Evolutionary conservation across 2,113 vertebrate genomes (phyloP), one percentile per base, ranked within the genome.

Genomic region (Pampusana beccarii): DNA sequence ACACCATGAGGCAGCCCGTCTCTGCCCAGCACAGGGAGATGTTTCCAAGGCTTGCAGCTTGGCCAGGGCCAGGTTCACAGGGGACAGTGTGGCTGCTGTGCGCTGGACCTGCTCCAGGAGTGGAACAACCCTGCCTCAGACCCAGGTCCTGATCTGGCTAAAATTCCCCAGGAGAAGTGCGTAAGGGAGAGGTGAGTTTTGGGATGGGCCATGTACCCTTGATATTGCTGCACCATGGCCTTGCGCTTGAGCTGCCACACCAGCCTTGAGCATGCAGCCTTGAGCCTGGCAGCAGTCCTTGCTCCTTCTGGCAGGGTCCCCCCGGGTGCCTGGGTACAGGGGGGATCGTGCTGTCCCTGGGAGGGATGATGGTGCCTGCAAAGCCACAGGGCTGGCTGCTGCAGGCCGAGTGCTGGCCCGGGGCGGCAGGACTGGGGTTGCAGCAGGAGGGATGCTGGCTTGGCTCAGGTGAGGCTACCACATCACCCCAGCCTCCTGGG

Each of bases 161-260:
- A 92, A 82, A 12, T 3, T 4, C 48, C 57, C 19, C 34, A n/a
- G 42, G 42, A 86, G 38, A 60, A 8, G 16, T 53, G 66, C 51
- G 10, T 38, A 48, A 87, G 28, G 44, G 36, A 78, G 31, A 50
- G 9, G 11, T 8, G 28, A 66, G 16, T 24, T 40, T 40, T 36
- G 60, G 74, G 42, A 48, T 0, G 5, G 15, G 23, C 7, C 23
- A 15, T 0, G 8, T 3, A 21, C 13, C 8, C 57, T 62, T 20
- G 16, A 46, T 80, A 67, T 79, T 24, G 16, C 26, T 15, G 18
- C 7, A 16, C 29, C 3, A 1, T 20, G 23, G 81, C 92, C 73
- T 92, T 34, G 42, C 0, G 8, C 25, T 62, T 0, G 0, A 85
- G 77, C 38, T 0, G 0, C 28, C 3, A 5, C 62, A 94, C 61